These are phyloP conservation scores for Mormyrops attenuatus DNA, from an alignment of 2,797 vertebrate species.

Conservation along the genomic window DNA sequence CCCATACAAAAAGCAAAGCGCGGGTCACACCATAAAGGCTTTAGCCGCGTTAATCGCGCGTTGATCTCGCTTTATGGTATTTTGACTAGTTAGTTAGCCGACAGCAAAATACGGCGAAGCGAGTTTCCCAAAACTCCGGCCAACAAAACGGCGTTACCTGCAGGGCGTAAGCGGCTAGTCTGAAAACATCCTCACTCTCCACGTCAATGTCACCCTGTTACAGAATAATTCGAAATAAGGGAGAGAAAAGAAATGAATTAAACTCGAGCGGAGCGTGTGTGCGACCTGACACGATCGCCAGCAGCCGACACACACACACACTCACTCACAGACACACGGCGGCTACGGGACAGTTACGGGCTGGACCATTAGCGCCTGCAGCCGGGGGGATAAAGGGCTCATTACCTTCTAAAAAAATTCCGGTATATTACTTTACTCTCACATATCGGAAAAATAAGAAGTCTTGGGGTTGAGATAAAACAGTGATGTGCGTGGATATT, in stretches of 20 bases:
- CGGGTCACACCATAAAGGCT: background rate
- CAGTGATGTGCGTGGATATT: background rate
- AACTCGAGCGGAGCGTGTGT: background rate
- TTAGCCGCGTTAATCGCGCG: background rate
- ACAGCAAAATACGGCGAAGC: background rate
- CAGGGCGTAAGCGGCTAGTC: slow-evolving; percentile 82
- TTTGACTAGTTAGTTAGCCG: background rate
- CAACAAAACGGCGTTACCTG: slow-evolving; percentile 70
- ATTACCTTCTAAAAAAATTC: background rate
- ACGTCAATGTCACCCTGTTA: slow-evolving; percentile 82
- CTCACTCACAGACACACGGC: slow-evolving; percentile 30
- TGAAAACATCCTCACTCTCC: slow-evolving; percentile 84
- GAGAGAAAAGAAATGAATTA: slow-evolving; percentile 8
- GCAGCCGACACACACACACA: background rate
- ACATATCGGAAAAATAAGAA: background rate
- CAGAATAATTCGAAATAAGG: background rate
- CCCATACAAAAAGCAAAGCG: background rate
- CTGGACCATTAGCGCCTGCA: slow-evolving; percentile 58
- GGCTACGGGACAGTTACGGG: slow-evolving; percentile 66
- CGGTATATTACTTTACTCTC: background rate
- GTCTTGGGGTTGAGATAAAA: background rate
- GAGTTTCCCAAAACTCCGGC: background rate
- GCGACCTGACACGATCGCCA: background rate
- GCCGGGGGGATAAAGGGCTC: background rate
- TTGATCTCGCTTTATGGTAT: background rate